Conservation (phyloP, 2,113 vertebrate genomes). For the Pan paniscus region DNA sequence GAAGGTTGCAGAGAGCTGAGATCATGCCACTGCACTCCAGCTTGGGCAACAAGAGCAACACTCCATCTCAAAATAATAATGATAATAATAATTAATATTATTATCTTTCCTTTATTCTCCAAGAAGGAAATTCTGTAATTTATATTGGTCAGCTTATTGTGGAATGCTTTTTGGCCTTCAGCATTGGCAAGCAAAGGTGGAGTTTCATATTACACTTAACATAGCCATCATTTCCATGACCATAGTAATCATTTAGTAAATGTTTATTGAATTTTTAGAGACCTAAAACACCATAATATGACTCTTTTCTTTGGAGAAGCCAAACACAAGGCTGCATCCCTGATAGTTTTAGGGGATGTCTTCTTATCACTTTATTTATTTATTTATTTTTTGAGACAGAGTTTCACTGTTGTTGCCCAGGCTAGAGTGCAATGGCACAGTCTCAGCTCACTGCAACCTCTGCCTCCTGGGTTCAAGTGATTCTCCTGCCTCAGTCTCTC, state of each 20-base stretch:
- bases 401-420: no score
- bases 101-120: neutral
- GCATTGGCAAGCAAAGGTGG: neutral
- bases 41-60: no score
- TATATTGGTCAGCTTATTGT: neutral
- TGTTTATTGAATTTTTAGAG: neutral
- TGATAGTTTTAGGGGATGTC: neutral
- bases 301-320: neutral
- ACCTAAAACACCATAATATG: neutral
- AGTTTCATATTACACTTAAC: neutral
- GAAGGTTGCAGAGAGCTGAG: no score
- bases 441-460: no score
- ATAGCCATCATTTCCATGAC: neutral
- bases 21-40: no score
- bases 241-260: neutral
- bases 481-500: no score
- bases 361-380: neutral
- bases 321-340: neutral
- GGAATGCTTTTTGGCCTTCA: neutral
- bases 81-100: neutral
- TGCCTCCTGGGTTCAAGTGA: no score
- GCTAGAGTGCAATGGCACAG: no score
- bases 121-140: neutral
- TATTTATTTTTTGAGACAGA: no score
- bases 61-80: no score